Percentiles rank a stretch among this genome's conserved stretches.
Conservation (phyloP, 2,113 vertebrate species). For the Caranx melampygus region DNA sequence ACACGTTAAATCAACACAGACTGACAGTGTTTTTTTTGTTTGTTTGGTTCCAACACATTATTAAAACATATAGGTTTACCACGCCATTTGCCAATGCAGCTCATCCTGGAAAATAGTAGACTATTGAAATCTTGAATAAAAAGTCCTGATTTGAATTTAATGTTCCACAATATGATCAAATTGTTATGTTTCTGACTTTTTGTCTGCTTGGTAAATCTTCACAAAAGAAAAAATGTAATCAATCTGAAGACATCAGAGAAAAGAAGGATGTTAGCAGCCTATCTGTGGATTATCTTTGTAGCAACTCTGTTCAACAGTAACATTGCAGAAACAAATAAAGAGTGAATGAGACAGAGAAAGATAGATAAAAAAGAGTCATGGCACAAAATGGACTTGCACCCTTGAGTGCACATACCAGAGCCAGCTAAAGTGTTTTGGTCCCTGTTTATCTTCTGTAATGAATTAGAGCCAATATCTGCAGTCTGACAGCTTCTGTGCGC, state of each 20-base stretch:
- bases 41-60: conserved; percentile 2
- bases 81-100: neutral
- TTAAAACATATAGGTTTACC: conserved; percentile 21
- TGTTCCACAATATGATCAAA: neutral
- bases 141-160: neutral
- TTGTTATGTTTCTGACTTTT: neutral
- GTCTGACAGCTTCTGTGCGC: conserved; percentile 13
- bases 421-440: neutral
- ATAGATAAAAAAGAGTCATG: conserved; percentile 1
- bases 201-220: neutral
- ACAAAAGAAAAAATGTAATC: neutral
- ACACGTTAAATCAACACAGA: conserved; percentile 19
- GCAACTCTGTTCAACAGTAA: conserved; percentile 7
- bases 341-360: conserved; percentile 6
- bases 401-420: neutral
- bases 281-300: neutral
- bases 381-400: neutral
- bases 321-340: conserved; percentile 2
- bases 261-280: neutral
- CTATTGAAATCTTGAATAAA: neutral
- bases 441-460: conserved; percentile 25
- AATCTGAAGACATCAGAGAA: neutral
- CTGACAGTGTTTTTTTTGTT: too few species aligned
- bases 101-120: neutral
- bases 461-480: conserved; percentile 45